These are phyloP conservation scores for Halocynthia aurantium DNA, from an alignment of 23 tunicate genomes.

Conservation along the genomic window DNA sequence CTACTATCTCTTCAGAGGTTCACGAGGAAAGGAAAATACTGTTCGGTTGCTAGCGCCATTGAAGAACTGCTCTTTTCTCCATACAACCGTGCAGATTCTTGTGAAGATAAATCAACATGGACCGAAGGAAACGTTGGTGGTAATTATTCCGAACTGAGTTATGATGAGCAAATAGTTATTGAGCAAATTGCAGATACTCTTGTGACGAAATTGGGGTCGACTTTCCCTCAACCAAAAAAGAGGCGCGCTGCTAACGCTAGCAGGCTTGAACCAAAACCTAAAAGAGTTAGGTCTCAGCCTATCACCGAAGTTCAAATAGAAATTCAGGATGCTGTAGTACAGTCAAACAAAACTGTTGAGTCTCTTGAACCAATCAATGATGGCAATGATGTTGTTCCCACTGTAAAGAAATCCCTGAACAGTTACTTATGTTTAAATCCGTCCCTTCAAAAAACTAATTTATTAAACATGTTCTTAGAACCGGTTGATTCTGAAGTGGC, in stretches of 20 bases:
- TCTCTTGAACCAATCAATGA: not conserved
- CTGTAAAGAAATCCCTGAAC: not conserved
- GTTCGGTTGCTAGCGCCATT: slow-evolving; percentile 82
- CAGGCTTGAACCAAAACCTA: not conserved
- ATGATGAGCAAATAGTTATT: slow-evolving; percentile 41
- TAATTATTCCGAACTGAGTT: slow-evolving; percentile 27
- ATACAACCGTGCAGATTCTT: not conserved
- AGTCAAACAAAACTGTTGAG: not conserved
- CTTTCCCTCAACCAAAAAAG: not conserved
- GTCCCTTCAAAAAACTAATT: too few relatives aligned
- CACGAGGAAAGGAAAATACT: slow-evolving; percentile 58
- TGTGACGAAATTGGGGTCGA: not conserved
- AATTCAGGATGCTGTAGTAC: not conserved
- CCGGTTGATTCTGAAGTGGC: too few relatives aligned
- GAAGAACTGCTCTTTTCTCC: slow-evolving; percentile 72
- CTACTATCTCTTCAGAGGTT: slow-evolving; percentile 51
- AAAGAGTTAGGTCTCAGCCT: not conserved
- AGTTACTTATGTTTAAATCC: not conserved
- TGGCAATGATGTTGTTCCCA: not conserved
- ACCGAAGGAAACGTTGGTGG: slow-evolving; percentile 13
- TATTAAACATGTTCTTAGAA: too few relatives aligned
- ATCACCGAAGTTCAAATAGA: not conserved
- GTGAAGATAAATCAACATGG: slow-evolving; percentile 13
- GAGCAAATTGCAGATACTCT: slow-evolving; percentile 69
- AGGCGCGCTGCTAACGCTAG: not conserved